Base-by-base conservation (phyloP, 2,888 invertebrate genomes). In the Lasioglossum pauxillum region DNA sequence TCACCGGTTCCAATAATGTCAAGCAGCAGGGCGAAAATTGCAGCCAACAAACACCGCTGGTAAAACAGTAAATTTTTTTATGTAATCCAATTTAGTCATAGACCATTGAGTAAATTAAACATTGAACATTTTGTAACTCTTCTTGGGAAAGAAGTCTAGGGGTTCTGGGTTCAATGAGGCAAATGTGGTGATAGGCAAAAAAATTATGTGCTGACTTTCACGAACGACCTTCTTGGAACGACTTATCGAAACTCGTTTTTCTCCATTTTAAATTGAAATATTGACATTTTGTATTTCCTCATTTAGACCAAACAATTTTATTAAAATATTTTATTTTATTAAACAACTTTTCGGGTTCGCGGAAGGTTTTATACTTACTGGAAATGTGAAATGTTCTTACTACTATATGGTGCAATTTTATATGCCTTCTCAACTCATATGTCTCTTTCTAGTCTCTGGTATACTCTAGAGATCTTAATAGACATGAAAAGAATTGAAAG, bases 1-100 rank as follows among this genome's bases (percentile, higher is more conserved):
- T 92, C 91, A 1, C 80, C 82, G 19, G 87, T 84, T 75, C 91
- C 83, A 19, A 92, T 73, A 38, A 92, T 85, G 69, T 92, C 92
- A 46, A 83, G 78, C 31, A 93, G 75, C 69, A 93, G 69, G 27
- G 88, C 69, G n/a, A 92, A 46, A 38, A 92, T 80, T 75, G 88
- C 35, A 57, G 91, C 74, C 38, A 90, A 67, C 75, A 87, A 60
- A 31, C 87, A 83, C 72, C 74, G 75, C 91, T 88, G 75, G 16
- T 44, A n/a, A 78, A 73, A 19, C 53, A 35, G 71, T 76, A 57
- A 53, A 60, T 75, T 69, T 64, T 5, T 60, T 27, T 5, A 64
- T 64, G 27, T 16, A 19, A 64, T 16, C 19, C 3, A 35, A 35
- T 35, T 27, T 64, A 16, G 31, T 64, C 7, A 2, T n/a, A 16